phyloP scores from a whole-genome alignment of 2,113 vertebrate genomes.

The Embiotoca jacksoni region DNA sequence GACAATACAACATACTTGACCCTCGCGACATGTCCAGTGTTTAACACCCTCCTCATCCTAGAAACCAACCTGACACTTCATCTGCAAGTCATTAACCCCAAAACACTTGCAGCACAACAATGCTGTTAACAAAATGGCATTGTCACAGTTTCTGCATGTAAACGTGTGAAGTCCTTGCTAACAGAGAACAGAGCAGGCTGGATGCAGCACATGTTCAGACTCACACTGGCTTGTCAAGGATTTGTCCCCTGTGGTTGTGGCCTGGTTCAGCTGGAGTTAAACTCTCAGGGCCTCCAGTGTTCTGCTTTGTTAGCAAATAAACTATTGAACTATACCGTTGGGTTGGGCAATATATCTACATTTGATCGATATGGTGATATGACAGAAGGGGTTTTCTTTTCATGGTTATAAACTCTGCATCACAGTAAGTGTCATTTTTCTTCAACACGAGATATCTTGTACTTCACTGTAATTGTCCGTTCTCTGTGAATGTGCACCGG shows the following conservation, averaged over 20 bases:
- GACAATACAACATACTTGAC: slow-evolving; percentile 42
- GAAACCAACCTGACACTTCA: slow-evolving; percentile 65
- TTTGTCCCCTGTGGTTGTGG: slow-evolving; percentile 31
- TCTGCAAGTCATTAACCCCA: slow-evolving; percentile 80
- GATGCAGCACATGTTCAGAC: slow-evolving; percentile 66
- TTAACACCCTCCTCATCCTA: slow-evolving; percentile 45
- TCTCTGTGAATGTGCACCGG: no score
- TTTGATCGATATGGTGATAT: no score
- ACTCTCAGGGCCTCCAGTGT: slow-evolving; percentile 28
- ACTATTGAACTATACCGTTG: slow-evolving; percentile 4
- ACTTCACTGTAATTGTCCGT: no score
- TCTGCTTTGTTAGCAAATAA: slow-evolving; percentile 3
- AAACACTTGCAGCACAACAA: slow-evolving; percentile 72
- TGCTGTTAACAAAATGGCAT: slow-evolving; percentile 76
- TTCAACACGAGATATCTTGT: no score
- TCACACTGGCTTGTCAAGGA: slow-evolving; percentile 68
- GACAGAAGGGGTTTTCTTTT: no score
- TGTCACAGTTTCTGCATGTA: slow-evolving; percentile 54
- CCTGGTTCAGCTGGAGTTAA: slow-evolving; percentile 63
- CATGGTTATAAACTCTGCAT: no score
- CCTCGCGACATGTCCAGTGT: slow-evolving; percentile 38
- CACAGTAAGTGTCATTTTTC: no score
- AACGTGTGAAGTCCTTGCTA: slow-evolving; percentile 68
- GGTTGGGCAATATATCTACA: no score
- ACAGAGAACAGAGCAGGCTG: slow-evolving; percentile 74